Evolutionary conservation across 2,113 vertebrate genomes (phyloP), one percentile per base, ranked within the genome.

Genomic region (Heteronetta atricapilla): DNA sequence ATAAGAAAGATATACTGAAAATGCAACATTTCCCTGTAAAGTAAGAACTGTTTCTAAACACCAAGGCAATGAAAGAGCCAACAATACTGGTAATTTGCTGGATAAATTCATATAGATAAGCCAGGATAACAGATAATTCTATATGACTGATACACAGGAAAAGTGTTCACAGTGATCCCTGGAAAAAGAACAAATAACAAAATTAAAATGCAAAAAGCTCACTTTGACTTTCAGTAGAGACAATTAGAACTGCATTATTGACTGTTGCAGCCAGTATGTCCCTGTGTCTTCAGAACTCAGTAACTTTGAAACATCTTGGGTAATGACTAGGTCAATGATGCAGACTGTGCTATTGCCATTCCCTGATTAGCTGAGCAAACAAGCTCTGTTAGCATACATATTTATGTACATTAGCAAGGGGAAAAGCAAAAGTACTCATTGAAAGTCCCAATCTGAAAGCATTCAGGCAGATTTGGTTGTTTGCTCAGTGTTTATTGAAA

Each of bases 401-500:
- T 62, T 50, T 42, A 64, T 4, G 3, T 38, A 28, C 64, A 82
- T 69, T 78, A 86, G 29, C 38, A 76, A 72, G 48, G 6, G 4
- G 12, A 17, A 73, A 73, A 63, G 46, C 40, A 77, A 85, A 88
- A 83, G 28, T 50, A 77, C 13, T 74, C 13, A 25, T 46, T 74
- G 63, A 52, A 89, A 83, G 16, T 63, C 44, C 17, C 70, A 85
- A 7, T 85, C 36, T 77, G 81, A 84, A 87, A 76, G 12, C 26
- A 89, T 26, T 38, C 25, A 56, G 46, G 16, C 63, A 85, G n/a
- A 94, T 67, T 95, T 8, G 38, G 76, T 77, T 92, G 46, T 91
- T 96, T 89, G 44, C 72, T 91, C 75, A 69, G 59, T 88, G 46
- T 77, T 93, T 88, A 74, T 91, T 82, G 79, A 74, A 86, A 88